Evolutionary conservation across 23 tunicate genomes (phyloP).

Genomic region (Ascidia mentula): DNA sequence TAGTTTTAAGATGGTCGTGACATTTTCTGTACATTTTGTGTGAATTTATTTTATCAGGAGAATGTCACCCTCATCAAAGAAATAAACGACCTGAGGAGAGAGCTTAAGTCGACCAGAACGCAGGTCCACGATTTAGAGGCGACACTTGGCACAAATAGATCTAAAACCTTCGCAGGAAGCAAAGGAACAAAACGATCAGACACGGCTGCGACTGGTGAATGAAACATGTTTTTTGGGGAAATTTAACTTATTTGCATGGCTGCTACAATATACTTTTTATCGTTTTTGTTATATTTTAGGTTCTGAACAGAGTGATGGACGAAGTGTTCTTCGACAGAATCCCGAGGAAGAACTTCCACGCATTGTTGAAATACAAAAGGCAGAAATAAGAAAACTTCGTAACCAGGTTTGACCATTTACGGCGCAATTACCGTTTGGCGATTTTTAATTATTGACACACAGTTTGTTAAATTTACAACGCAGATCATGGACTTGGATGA

Average conservation of each 20-base stretch:
- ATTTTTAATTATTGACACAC: not conserved
- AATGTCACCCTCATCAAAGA: conserved; percentile 91
- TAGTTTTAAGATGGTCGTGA: too few species aligned
- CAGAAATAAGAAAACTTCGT: conserved; percentile 69
- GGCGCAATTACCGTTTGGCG: not conserved
- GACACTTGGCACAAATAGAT: conserved; percentile 61
- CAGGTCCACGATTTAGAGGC: conserved; percentile 86
- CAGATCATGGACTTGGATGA: conserved; percentile 76
- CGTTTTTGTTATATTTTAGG: not conserved
- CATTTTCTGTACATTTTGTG: too few species aligned
- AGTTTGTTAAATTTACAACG: not conserved
- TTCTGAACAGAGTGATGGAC: conserved; percentile 40
- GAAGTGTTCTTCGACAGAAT: conserved; percentile 62
- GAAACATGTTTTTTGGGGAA: not conserved
- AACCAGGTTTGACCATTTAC: conserved; percentile 71
- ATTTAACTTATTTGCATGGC: too few species aligned
- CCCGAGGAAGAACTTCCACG: conserved; percentile 72
- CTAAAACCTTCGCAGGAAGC: conserved; percentile 24
- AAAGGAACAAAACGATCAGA: conserved; percentile 37
- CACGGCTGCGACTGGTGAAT: conserved; percentile 56
- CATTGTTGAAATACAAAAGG: conserved; percentile 92
- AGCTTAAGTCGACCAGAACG: conserved; percentile 76
- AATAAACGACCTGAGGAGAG: conserved; percentile 93
- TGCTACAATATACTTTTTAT: too few species aligned
- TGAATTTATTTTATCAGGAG: too few species aligned